Conservation (phyloP, 1,140 invertebrate species). For the Hypothenemus hampei region DNA sequence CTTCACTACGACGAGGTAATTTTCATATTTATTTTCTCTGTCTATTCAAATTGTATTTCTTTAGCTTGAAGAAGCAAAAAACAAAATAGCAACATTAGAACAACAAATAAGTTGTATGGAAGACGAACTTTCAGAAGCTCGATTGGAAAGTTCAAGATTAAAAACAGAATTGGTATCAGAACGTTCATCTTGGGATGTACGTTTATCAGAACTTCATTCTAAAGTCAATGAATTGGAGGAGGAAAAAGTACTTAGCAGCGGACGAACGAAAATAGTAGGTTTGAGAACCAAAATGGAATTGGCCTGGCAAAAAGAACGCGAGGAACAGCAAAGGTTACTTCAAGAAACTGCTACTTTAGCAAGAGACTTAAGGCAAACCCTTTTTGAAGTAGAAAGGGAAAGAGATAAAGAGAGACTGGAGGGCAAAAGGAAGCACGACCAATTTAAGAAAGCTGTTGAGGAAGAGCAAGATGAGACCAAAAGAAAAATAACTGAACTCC, state of each 20-base stretch:
- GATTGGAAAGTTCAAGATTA: conserved; percentile 74
- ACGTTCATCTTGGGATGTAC: conserved; percentile 81
- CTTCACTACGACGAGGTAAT: conserved; percentile 52
- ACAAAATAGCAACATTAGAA: conserved; percentile 65
- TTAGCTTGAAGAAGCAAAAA: conserved; percentile 54
- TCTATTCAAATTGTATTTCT: conserved; percentile 13
- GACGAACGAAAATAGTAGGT: conserved; percentile 77
- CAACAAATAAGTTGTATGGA: conserved; percentile 81
- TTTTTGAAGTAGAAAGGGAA: conserved; percentile 85
- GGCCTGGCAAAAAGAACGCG: conserved; percentile 93
- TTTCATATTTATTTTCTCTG: background rate
- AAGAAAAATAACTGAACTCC: conserved; percentile 76
- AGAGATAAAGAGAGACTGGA: conserved; percentile 83
- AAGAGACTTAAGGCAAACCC: conserved; percentile 77
- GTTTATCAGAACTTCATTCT: conserved; percentile 83
- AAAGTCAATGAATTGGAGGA: conserved; percentile 89
- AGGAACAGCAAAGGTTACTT: conserved; percentile 83
- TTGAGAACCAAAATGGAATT: conserved; percentile 84
- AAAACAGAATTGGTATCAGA: conserved; percentile 88
- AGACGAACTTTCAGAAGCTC: conserved; percentile 80
- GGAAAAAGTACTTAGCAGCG: conserved; percentile 70
- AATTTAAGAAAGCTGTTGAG: conserved; percentile 75
- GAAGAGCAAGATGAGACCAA: conserved; percentile 86
- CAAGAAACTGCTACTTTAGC: conserved; percentile 89
- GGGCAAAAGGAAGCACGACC: conserved; percentile 77